A percentile compares a stretch with the other conserved stretches of the same genome.
Evolutionary conservation across 2,888 invertebrate species (phyloP).

Genomic region (Amaurobius ferox): DNA sequence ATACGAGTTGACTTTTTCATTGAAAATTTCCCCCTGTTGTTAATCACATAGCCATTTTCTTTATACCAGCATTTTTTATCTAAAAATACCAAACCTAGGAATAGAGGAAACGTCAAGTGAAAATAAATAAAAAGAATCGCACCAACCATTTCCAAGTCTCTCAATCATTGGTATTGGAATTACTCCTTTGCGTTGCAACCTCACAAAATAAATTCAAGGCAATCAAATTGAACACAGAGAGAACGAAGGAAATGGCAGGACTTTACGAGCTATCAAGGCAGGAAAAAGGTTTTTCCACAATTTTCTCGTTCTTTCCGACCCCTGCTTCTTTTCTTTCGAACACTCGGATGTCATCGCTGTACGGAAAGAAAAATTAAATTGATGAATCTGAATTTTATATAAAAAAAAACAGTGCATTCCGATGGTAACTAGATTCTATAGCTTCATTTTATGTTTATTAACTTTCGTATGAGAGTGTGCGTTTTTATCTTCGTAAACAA

Average conservation of each 20-base stretch:
- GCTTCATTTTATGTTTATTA: background rate
- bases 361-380: constrained; percentile 52
- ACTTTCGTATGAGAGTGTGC: too few species aligned
- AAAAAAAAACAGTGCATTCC: constrained; percentile 32
- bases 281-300: constrained; percentile 25
- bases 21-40: constrained; percentile 35
- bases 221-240: constrained; percentile 66
- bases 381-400: constrained; percentile 50
- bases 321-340: constrained; percentile 12
- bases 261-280: constrained; percentile 67
- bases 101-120: constrained; percentile 14
- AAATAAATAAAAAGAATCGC: constrained; percentile 58
- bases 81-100: background rate
- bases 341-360: constrained; percentile 57
- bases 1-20: constrained; percentile 49
- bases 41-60: constrained; percentile 57
- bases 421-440: constrained; percentile 33
- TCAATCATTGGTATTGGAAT: constrained; percentile 64
- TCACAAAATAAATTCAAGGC: constrained; percentile 62
- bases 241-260: constrained; percentile 55
- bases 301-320: constrained; percentile 4
- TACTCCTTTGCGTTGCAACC: constrained; percentile 53
- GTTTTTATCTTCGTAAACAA: too few species aligned
- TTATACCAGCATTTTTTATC: constrained; percentile 22
- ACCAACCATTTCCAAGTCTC: constrained; percentile 39